phyloP scores from a whole-genome alignment of 2,888 invertebrate genomes.

The Euclidia mi region DNA sequence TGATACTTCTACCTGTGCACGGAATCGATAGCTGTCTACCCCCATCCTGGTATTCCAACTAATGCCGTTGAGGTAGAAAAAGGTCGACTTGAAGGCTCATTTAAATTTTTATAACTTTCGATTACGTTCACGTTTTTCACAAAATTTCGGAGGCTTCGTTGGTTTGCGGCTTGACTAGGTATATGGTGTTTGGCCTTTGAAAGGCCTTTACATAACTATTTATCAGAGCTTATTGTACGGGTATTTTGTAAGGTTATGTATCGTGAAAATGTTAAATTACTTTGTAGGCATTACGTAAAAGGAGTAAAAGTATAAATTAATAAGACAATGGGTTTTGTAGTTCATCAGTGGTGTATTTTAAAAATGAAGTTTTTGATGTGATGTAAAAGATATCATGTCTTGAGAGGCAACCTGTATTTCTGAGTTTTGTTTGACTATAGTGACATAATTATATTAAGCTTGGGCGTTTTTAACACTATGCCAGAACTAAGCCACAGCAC shows the following conservation, averaged over 20 bases:
- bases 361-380: too few relatives aligned
- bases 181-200: slow-evolving; percentile 7
- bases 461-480: too few relatives aligned
- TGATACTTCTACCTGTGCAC: neutral
- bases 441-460: too few relatives aligned
- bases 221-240: slow-evolving; percentile 2
- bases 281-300: too few relatives aligned
- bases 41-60: slow-evolving; percentile 7
- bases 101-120: slow-evolving; percentile 37
- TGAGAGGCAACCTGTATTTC: too few relatives aligned
- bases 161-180: slow-evolving; percentile 8
- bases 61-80: slow-evolving; percentile 17
- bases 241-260: slow-evolving; percentile 4
- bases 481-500: too few relatives aligned
- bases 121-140: slow-evolving; percentile 9
- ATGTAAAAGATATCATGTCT: too few relatives aligned
- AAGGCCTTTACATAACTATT: slow-evolving; percentile 13
- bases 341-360: too few relatives aligned
- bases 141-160: slow-evolving; percentile 4
- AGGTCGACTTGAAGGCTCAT: slow-evolving; percentile 19
- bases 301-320: too few relatives aligned
- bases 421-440: too few relatives aligned
- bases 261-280: neutral
- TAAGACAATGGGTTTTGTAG: too few relatives aligned
- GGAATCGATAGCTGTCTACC: neutral